Percentiles rank a stretch among this genome's conserved stretches.
Evolutionary conservation across 2,888 invertebrate species (phyloP).

Genomic region (Melanostoma scalare): DNA sequence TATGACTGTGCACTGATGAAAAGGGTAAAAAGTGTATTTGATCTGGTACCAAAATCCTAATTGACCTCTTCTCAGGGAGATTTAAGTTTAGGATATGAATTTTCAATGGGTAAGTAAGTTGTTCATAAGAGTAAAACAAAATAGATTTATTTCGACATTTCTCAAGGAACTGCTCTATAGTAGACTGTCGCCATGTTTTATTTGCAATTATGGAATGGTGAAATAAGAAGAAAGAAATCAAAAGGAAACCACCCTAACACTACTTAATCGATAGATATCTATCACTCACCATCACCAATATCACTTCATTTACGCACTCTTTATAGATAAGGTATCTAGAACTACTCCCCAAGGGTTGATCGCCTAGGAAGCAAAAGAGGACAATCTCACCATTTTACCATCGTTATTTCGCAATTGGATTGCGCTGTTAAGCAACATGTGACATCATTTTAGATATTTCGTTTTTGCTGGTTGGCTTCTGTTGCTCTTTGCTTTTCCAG

Average conservation of each 20-base stretch:
- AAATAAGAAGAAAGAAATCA: too few relatives aligned
- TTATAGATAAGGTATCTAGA: slow-evolving; percentile 15
- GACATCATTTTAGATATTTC: slow-evolving; percentile 63
- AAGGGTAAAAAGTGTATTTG: too few relatives aligned
- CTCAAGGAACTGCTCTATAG: too few relatives aligned
- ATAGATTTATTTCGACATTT: too few relatives aligned
- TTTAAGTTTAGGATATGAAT: too few relatives aligned
- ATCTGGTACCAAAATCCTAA: too few relatives aligned
- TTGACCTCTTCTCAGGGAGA: too few relatives aligned
- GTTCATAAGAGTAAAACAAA: too few relatives aligned
- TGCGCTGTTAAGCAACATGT: slow-evolving; percentile 70
- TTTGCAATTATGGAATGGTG: too few relatives aligned
- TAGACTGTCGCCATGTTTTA: too few relatives aligned
- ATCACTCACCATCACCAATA: slow-evolving; percentile 40
- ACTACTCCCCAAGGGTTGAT: slow-evolving; percentile 56
- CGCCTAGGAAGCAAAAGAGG: slow-evolving; percentile 50
- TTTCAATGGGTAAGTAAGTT: too few relatives aligned
- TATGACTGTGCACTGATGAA: too few relatives aligned
- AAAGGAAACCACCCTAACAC: not conserved
- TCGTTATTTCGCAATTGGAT: slow-evolving; percentile 66
- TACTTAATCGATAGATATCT: slow-evolving; percentile 47
- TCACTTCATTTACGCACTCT: slow-evolving; percentile 56
- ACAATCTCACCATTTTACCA: slow-evolving; percentile 64
- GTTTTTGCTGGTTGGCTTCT: slow-evolving; percentile 42
- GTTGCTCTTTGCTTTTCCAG: slow-evolving; percentile 18